Percentiles rank a stretch among this genome's conserved stretches.
Conservation (phyloP, 2,797 vertebrate species). For the Characodon lateralis region DNA sequence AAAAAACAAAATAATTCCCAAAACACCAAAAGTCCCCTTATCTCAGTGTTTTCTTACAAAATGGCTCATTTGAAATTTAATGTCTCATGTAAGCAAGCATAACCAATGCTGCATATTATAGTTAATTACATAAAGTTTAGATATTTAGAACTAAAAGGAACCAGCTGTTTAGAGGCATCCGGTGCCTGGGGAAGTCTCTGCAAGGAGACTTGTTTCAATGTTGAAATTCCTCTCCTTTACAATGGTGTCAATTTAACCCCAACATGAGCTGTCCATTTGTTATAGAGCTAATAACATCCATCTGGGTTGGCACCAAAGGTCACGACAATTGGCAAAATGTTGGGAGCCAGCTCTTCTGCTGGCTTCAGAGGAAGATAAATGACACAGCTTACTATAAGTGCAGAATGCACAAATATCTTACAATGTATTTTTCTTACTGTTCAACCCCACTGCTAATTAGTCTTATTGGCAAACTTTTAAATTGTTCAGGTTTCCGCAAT, state of each 20-base stretch:
- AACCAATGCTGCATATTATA: neutral
- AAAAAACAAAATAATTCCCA: neutral
- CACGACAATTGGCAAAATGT: slow-evolving; percentile 16
- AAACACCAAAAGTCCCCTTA: neutral
- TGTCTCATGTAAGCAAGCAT: neutral
- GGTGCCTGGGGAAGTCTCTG: slow-evolving; percentile 7
- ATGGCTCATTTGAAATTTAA: neutral
- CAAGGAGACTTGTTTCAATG: neutral
- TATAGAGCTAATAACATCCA: slow-evolving; percentile 39
- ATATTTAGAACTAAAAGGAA: slow-evolving; percentile 16
- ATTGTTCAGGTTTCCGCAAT: neutral
- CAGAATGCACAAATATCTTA: no score
- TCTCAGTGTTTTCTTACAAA: neutral
- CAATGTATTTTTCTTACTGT: neutral
- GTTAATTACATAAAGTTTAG: neutral
- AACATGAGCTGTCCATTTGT: slow-evolving; percentile 63
- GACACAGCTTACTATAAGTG: no score
- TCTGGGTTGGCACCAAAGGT: slow-evolving; percentile 45
- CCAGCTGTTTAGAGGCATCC: slow-evolving; percentile 8
- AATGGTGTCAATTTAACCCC: slow-evolving; percentile 29
- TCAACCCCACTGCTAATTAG: neutral
- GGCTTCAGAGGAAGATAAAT: neutral
- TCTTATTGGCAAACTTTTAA: neutral
- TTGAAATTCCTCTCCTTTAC: slow-evolving; percentile 12
- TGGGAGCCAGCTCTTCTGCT: slow-evolving; percentile 4